Conservation (phyloP, 2,797 vertebrate species). For the Hypotaenidia okinawae region DNA sequence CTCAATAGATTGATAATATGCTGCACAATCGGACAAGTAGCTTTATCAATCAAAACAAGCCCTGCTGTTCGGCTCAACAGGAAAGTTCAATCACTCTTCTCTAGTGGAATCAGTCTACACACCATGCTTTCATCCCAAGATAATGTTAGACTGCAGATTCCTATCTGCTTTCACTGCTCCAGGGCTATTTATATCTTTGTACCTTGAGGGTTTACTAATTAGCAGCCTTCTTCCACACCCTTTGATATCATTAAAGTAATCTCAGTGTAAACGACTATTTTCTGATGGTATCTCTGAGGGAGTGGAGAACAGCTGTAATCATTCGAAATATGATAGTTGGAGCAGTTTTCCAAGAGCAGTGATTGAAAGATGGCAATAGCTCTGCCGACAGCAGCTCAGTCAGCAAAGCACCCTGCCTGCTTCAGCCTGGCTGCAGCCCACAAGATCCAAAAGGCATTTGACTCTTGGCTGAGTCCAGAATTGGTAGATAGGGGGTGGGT, state of each 20-base stretch:
- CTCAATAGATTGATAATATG: slow-evolving; percentile 27
- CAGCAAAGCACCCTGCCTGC: neutral
- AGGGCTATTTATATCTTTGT: slow-evolving; percentile 43
- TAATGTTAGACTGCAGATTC: slow-evolving; percentile 24
- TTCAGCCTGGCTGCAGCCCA: neutral
- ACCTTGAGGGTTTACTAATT: slow-evolving; percentile 50
- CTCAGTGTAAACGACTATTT: neutral
- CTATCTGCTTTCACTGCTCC: slow-evolving; percentile 35
- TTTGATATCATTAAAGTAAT: slow-evolving; percentile 50
- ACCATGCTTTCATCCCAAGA: neutral
- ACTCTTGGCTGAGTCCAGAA: neutral
- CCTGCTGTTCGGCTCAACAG: slow-evolving; percentile 17
- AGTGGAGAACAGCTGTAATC: slow-evolving; percentile 43
- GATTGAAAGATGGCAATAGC: neutral
- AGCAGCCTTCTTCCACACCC: slow-evolving; percentile 23
- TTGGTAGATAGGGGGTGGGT: neutral
- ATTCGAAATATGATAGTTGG: neutral
- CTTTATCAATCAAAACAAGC: slow-evolving; percentile 61
- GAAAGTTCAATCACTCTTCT: slow-evolving; percentile 42
- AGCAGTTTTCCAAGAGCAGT: neutral
- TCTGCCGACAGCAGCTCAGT: neutral
- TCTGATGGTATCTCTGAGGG: slow-evolving; percentile 33
- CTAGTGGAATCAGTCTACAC: neutral
- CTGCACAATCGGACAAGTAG: neutral
- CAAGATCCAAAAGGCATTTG: neutral